A percentile compares a stretch with the other conserved stretches of the same genome.
phyloP scores from a whole-genome alignment of 2,888 invertebrate species.

The Microdon myrmicae region DNA sequence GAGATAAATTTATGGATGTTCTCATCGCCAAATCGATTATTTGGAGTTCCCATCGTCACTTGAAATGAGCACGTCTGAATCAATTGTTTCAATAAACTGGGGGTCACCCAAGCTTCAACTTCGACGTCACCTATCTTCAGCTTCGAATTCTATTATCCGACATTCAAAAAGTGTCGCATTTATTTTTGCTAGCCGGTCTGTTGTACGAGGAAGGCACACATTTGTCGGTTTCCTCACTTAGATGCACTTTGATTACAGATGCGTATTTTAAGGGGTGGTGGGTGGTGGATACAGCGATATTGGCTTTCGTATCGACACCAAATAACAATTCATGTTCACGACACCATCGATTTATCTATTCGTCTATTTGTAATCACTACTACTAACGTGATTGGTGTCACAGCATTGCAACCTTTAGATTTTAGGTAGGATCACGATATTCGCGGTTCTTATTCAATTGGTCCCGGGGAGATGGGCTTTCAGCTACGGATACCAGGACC shows the following conservation, averaged over 20 bases:
- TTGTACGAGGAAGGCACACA: constrained; percentile 6
- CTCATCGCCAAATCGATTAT: too few relatives aligned
- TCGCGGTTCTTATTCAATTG: constrained; percentile 23
- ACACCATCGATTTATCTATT: constrained; percentile 19
- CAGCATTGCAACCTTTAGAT: constrained; percentile 2
- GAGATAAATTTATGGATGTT: too few relatives aligned
- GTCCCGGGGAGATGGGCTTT: constrained; percentile 27
- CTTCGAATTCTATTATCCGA: constrained; percentile 38
- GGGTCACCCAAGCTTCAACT: too few relatives aligned
- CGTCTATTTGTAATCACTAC: too few relatives aligned
- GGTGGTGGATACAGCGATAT: not conserved
- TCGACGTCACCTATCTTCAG: too few relatives aligned
- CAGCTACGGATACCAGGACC: constrained; percentile 23
- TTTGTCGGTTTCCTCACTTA: constrained; percentile 34
- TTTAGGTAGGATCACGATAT: constrained; percentile 1
- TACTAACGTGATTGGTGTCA: too few relatives aligned
- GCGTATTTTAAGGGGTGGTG: too few relatives aligned
- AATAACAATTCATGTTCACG: constrained; percentile 23
- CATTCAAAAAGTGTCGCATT: constrained; percentile 39
- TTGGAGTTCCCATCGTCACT: too few relatives aligned
- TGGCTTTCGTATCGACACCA: not conserved
- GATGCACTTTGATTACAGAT: constrained; percentile 27
- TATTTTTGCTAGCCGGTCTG: constrained; percentile 31
- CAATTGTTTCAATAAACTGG: too few relatives aligned
- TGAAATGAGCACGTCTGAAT: too few relatives aligned